phyloP scores from a whole-genome alignment of 37 sponge, comb jelly and placozoan species.

The Haliclona indistincta region DNA sequence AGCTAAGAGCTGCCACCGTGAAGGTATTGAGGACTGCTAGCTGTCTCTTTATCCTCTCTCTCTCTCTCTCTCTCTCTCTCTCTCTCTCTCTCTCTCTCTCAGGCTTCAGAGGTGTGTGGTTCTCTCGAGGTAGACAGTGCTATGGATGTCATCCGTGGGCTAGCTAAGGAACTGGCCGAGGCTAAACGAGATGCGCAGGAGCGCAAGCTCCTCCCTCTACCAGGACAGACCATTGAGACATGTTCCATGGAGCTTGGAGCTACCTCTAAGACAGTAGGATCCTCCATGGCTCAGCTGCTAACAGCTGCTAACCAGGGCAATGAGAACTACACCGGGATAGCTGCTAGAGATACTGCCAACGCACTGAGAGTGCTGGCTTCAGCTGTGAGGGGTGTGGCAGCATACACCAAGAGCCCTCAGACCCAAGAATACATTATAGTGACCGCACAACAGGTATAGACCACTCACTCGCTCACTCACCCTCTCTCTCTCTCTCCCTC shows the following conservation, averaged over 20 bases:
- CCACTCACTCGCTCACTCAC: no score
- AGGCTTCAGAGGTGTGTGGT: constrained; percentile 94
- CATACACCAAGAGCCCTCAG: constrained; percentile 68
- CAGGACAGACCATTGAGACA: constrained; percentile 79
- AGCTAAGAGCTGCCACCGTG: constrained; percentile 85
- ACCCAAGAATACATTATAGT: constrained; percentile 87
- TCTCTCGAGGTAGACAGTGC: constrained; percentile 92
- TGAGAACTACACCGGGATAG: constrained; percentile 98
- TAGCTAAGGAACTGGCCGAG: constrained; percentile 56
- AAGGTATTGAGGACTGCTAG: constrained; percentile 47
- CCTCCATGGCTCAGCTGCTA: constrained; percentile 97
- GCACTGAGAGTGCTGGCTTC: constrained; percentile 76
- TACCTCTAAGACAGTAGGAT: constrained; percentile 92
- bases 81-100: neutral
- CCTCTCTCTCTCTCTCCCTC: neutral
- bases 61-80: neutral
- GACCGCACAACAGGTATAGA: constrained; percentile 62
- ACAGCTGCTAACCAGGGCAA: constrained; percentile 98
- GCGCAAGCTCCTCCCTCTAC: constrained; percentile 67
- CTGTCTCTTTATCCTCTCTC: neutral
- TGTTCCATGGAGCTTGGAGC: constrained; percentile 94
- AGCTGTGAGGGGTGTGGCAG: constrained; percentile 93
- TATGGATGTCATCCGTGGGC: constrained; percentile 62
- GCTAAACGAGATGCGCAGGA: constrained; percentile 53
- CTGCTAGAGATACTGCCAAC: constrained; percentile 94